Evolutionary conservation across 2,888 invertebrate species (phyloP).

Genomic region (Himalopsyche kuldschensis): DNA sequence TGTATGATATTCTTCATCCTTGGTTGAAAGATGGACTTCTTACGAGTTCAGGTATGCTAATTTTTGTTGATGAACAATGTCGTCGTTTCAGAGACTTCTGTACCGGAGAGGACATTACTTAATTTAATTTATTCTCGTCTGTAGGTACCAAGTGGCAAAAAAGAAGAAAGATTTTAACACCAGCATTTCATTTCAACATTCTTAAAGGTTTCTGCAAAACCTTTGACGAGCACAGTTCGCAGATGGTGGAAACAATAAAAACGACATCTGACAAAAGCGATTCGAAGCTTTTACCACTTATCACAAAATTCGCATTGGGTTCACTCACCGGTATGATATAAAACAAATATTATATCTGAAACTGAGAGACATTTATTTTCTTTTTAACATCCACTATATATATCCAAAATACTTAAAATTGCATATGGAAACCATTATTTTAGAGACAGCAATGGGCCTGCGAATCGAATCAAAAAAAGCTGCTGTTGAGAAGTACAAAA

Average conservation of each 20-base stretch:
- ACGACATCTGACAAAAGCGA: constrained; percentile 41
- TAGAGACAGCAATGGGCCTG: constrained; percentile 77
- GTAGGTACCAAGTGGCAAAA: constrained; percentile 61
- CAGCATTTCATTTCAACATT: constrained; percentile 67
- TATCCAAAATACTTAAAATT: too few species aligned
- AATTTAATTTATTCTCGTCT: neutral
- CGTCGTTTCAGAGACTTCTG: too few species aligned
- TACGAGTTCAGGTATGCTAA: constrained; percentile 26
- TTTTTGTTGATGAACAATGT: too few species aligned
- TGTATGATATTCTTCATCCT: constrained; percentile 28
- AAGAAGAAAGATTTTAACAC: constrained; percentile 63
- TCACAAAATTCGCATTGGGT: constrained; percentile 57
- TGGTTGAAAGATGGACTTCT: constrained; percentile 26
- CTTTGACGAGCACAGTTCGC: constrained; percentile 47
- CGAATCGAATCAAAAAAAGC: constrained; percentile 64
- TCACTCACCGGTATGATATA: constrained; percentile 55
- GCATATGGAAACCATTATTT: too few species aligned
- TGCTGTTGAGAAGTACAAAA: constrained; percentile 63
- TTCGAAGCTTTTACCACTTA: constrained; percentile 53
- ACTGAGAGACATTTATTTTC: too few species aligned
- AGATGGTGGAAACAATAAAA: constrained; percentile 45
- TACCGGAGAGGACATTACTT: too few species aligned
- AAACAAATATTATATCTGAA: too few species aligned
- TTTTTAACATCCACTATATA: too few species aligned
- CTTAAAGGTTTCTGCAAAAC: constrained; percentile 50